Evolutionary conservation across 1,140 invertebrate genomes (phyloP).

Genomic region (Drosophila azteca): DNA sequence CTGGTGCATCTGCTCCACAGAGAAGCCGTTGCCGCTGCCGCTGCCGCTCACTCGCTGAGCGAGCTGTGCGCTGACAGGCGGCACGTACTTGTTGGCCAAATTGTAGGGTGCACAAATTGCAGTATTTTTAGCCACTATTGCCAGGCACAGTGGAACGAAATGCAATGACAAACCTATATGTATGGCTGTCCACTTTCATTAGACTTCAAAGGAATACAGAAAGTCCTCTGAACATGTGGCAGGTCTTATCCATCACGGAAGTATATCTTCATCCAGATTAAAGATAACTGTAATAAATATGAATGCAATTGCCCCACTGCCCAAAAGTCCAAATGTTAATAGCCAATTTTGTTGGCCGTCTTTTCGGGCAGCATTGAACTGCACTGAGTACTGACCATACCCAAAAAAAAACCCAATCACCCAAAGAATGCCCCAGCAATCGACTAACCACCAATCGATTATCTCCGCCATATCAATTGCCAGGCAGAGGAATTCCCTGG

Average conservation of each 20-base stretch:
- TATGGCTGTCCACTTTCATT: too few relatives aligned
- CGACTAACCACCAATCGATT: conserved; percentile 35
- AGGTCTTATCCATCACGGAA: too few relatives aligned
- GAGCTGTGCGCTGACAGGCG: conserved; percentile 33
- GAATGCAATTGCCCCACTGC: not conserved
- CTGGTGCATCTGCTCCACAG: conserved; percentile 16
- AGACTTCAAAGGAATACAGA: too few relatives aligned
- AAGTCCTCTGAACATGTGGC: too few relatives aligned
- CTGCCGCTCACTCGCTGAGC: not conserved
- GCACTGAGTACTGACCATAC: not conserved
- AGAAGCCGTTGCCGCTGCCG: conserved; percentile 5
- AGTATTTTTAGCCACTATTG: conserved; percentile 64
- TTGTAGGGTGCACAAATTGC: conserved; percentile 51
- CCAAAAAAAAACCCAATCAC: not conserved
- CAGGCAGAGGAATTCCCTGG: conserved; percentile 23
- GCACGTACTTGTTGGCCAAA: conserved; percentile 65
- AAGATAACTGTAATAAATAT: too few relatives aligned
- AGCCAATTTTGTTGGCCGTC: conserved; percentile 11
- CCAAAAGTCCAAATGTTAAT: not conserved
- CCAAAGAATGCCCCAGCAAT: conserved; percentile 12
- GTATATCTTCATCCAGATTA: too few relatives aligned
- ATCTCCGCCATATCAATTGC: conserved; percentile 35
- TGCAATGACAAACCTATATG: too few relatives aligned
- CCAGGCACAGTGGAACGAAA: conserved; percentile 14
- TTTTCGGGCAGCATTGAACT: not conserved